Evolutionary conservation across 2,797 vertebrate genomes (phyloP), one percentile per base, ranked within the genome.

Genomic region (Rhinichthys osculus): DNA sequence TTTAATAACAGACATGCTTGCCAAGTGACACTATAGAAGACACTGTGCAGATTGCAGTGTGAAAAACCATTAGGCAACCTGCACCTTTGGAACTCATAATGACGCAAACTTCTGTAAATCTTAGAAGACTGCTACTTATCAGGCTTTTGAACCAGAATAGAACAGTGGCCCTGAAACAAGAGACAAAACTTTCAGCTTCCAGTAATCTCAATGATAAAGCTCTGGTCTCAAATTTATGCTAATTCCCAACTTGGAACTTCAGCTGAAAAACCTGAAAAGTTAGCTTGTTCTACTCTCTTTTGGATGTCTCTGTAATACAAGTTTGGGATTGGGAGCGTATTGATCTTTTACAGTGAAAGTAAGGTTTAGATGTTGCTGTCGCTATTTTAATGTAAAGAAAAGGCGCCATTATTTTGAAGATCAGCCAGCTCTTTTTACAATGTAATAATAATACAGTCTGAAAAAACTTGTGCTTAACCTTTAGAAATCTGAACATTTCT

Each of bases 1-100:
- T 88, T 82, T 27, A 79, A 50, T 14, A 81, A 72, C 82, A 80
- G 73, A 54, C 44, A 74, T 35, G 79, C 86, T 80, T 84, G 78
- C 81, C 81, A 87, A 82, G 59, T 11, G 80, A 42, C 47, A 17
- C 66, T 52, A 38, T 52, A 14, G 5, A n/a, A 52, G 50, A 78
- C 70, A 54, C 50, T 62, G 67, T 35, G 70, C 81, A 89, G 78
- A 86, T 38, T 73, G 50, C 57, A 27, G 30, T 82, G 57, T 57
- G 72, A 23, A 72, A 82, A 81, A 82, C 16, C 33, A 82, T 82
- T 78, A 40, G 66, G 23, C 54, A 79, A 59, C 54, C 54, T 54
- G 57, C 82, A 81, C 40, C 50, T 82, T 86, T 52, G 50, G 67
- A 33, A 27, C 50, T 40, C 27, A 54, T 69, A 30, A 74, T 81